A percentile compares a stretch with the other conserved stretches of the same genome.
Conservation (phyloP, 2,888 invertebrate genomes). For the Caenorhabditis zanzibari region DNA sequence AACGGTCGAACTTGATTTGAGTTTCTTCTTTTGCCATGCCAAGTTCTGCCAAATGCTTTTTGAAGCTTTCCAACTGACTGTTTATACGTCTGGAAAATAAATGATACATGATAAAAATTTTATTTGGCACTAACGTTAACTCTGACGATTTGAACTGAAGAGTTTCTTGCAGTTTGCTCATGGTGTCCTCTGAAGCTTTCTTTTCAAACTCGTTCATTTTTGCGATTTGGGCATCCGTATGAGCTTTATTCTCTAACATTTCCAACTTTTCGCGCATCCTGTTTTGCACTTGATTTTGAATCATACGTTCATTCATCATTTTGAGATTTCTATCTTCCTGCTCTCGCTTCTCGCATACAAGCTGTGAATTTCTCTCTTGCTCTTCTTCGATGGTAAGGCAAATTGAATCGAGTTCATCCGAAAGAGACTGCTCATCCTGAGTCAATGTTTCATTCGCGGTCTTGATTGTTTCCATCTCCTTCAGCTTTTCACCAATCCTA, state of each 20-base stretch:
- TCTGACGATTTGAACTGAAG: conserved; percentile 39
- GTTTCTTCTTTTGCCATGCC: conserved; percentile 85
- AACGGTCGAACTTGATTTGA: conserved; percentile 88
- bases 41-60: conserved; percentile 57
- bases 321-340: conserved; percentile 90
- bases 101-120: neutral
- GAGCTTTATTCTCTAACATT: conserved; percentile 25
- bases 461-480: conserved; percentile 40
- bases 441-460: conserved; percentile 23
- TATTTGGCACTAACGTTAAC: conserved; percentile 24
- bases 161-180: neutral
- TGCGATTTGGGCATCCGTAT: conserved; percentile 28
- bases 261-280: conserved; percentile 22
- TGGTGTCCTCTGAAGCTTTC: conserved; percentile 14
- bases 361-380: conserved; percentile 97
- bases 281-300: conserved; percentile 86
- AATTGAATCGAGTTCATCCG: conserved; percentile 31
- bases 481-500: conserved; percentile 12
- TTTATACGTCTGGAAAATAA: conserved; percentile 42
- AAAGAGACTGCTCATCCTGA: conserved; percentile 40
- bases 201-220: conserved; percentile 43
- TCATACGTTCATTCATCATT: conserved; percentile 96
- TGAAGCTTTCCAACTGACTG: conserved; percentile 23
- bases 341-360: conserved; percentile 95
- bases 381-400: conserved; percentile 94